A percentile compares a stretch with the other conserved stretches of the same genome.
Evolutionary conservation across 2,113 vertebrate species (phyloP).

Genomic region (Verasper variegatus): DNA sequence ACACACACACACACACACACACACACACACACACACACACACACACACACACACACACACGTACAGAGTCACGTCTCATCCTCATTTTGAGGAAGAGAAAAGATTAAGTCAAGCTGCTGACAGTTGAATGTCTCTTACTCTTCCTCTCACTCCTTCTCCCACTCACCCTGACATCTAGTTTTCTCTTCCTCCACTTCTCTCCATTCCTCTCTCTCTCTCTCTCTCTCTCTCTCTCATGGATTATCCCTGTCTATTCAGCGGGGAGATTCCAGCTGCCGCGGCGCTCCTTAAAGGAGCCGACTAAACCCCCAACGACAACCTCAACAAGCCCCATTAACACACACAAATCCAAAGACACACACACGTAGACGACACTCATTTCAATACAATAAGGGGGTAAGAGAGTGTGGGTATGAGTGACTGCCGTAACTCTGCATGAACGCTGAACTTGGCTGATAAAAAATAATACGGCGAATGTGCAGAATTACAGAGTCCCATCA

Average conservation of each 20-base stretch:
- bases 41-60: not conserved
- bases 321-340: constrained; percentile 49
- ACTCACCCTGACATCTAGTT: constrained; percentile 30
- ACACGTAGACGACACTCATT: constrained; percentile 14
- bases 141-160: constrained; percentile 30
- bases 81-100: constrained; percentile 49
- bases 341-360: constrained; percentile 7
- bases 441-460: not conserved
- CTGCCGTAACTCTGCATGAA: not conserved
- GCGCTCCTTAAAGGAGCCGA: constrained; percentile 42
- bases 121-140: constrained; percentile 51
- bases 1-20: constrained; percentile 16
- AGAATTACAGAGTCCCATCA: not conserved
- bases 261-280: constrained; percentile 53
- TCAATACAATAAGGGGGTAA: not conserved
- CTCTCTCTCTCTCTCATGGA: constrained; percentile 23
- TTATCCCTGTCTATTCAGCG: constrained; percentile 62
- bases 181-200: constrained; percentile 8
- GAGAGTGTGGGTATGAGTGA: constrained; percentile 11
- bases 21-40: constrained; percentile 20
- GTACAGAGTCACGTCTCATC: constrained; percentile 38
- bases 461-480: not conserved
- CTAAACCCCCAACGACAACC: constrained; percentile 48
- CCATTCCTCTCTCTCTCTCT: not conserved
- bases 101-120: constrained; percentile 61